phyloP scores from a whole-genome alignment of 2,797 vertebrate species.

The Argyrosomus regius region DNA sequence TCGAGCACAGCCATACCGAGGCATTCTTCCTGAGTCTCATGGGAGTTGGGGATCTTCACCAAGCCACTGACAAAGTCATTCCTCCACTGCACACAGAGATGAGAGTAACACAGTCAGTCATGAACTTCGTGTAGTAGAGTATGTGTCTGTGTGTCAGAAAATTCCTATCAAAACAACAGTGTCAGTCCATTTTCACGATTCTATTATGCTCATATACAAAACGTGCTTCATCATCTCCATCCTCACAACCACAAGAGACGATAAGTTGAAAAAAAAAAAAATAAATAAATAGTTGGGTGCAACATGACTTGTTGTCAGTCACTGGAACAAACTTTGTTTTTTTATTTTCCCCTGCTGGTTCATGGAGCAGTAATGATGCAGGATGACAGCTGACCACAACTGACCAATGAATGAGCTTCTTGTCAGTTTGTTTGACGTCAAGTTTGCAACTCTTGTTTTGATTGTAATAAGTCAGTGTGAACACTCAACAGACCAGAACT shows the following conservation, averaged over 20 bases:
- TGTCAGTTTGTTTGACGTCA: slow-evolving; percentile 3
- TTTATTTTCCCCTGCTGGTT: slow-evolving; percentile 6
- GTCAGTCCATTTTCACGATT: not conserved
- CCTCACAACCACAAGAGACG: not conserved
- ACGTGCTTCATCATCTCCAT: not conserved
- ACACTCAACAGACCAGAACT: slow-evolving; percentile 40
- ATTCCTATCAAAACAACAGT: not conserved
- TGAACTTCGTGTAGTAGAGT: not conserved
- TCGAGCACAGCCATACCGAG: slow-evolving; percentile 98
- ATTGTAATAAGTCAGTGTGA: slow-evolving; percentile 29
- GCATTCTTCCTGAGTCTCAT: slow-evolving; percentile 96
- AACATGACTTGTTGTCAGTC: slow-evolving; percentile 2
- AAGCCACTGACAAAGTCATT: slow-evolving; percentile 94
- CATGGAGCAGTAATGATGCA: slow-evolving; percentile 4
- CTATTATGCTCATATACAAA: not conserved
- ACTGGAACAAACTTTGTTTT: slow-evolving; percentile 18
- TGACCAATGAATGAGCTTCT: slow-evolving; percentile 22
- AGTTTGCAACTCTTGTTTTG: slow-evolving; percentile 35
- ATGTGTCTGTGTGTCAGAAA: not conserved
- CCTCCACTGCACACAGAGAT: slow-evolving; percentile 88
- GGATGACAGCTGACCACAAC: slow-evolving; percentile 6
- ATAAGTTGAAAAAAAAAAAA: not conserved
- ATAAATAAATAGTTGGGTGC: not conserved
- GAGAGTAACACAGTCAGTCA: not conserved
- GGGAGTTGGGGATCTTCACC: slow-evolving; percentile 91